Evolutionary conservation across 2,113 vertebrate species (phyloP).

Genomic region (Mastomys coucha): DNA sequence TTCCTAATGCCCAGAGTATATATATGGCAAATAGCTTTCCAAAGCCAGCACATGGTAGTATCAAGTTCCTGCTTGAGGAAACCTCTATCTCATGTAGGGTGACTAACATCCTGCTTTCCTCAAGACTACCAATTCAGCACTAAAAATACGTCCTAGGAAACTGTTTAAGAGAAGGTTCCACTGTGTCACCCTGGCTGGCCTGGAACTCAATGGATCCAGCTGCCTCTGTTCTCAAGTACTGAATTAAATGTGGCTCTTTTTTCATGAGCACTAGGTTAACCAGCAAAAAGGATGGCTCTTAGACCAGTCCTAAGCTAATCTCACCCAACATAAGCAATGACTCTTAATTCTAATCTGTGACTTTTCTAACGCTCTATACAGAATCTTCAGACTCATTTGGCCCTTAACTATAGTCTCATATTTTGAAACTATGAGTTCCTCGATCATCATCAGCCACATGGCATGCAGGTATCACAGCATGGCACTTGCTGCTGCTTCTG

Average conservation of each 20-base stretch:
- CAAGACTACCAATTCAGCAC: not conserved
- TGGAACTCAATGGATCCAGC: not conserved
- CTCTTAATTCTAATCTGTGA: not conserved
- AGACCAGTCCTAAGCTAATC: not conserved
- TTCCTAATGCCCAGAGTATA: not conserved
- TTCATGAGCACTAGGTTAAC: not conserved
- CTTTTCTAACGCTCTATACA: not conserved
- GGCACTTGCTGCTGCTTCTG: not conserved
- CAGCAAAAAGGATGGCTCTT: not conserved
- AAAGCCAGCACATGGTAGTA: not conserved
- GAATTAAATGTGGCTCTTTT: not conserved
- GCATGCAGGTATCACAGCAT: not conserved
- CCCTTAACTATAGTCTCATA: not conserved
- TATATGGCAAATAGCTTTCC: not conserved
- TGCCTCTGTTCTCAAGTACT: not conserved
- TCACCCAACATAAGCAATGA: constrained; percentile 28
- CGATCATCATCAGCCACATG: not conserved
- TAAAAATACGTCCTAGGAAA: not conserved
- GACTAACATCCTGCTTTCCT: not conserved
- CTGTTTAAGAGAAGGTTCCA: not conserved
- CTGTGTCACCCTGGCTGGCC: not conserved
- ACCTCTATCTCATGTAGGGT: not conserved
- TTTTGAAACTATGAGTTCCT: constrained; percentile 17
- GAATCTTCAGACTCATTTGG: constrained; percentile 24
- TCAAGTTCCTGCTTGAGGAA: constrained; percentile 28